phyloP scores from a whole-genome alignment of 2,888 invertebrate genomes.

The Drosophila recens region DNA sequence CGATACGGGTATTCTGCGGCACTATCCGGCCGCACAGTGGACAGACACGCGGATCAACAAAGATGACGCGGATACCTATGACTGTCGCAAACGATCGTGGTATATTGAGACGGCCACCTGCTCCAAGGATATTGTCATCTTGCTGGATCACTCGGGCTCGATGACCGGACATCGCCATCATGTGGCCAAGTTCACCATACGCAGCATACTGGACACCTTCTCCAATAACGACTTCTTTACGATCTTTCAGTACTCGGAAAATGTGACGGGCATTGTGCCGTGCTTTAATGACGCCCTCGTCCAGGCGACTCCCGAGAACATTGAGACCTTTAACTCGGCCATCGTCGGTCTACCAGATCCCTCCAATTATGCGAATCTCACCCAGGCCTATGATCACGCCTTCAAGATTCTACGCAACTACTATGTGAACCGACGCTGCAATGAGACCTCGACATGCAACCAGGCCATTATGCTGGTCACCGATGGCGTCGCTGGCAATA shows the following conservation, averaged over 20 bases:
- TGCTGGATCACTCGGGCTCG: conserved; percentile 98
- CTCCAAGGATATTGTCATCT: conserved; percentile 97
- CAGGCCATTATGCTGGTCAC: conserved; percentile 98
- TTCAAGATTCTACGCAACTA: conserved; percentile 91
- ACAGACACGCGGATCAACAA: conserved; percentile 79
- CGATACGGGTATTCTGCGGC: conserved; percentile 95
- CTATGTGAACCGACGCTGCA: conserved; percentile 86
- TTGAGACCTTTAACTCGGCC: conserved; percentile 90
- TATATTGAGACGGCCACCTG: conserved; percentile 99
- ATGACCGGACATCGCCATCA: conserved; percentile 94
- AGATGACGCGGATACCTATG: conserved; percentile 91
- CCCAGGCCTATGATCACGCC: conserved; percentile 92
- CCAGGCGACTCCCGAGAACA: conserved; percentile 95
- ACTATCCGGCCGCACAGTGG: conserved; percentile 95
- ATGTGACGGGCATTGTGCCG: conserved; percentile 90
- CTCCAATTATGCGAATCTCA: conserved; percentile 93
- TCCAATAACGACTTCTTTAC: conserved; percentile 99
- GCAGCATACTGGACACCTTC: conserved; percentile 95
- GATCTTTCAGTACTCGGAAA: conserved; percentile 92
- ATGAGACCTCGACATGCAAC: conserved; percentile 90
- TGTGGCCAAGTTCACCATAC: conserved; percentile 94
- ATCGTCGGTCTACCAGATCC: conserved; percentile 88
- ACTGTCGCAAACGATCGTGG: conserved; percentile 97
- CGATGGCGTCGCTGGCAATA: conserved; percentile 95
- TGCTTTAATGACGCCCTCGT: conserved; percentile 95